Evolutionary conservation across 2,888 invertebrate genomes (phyloP).

Genomic region (Papilio protenor): DNA sequence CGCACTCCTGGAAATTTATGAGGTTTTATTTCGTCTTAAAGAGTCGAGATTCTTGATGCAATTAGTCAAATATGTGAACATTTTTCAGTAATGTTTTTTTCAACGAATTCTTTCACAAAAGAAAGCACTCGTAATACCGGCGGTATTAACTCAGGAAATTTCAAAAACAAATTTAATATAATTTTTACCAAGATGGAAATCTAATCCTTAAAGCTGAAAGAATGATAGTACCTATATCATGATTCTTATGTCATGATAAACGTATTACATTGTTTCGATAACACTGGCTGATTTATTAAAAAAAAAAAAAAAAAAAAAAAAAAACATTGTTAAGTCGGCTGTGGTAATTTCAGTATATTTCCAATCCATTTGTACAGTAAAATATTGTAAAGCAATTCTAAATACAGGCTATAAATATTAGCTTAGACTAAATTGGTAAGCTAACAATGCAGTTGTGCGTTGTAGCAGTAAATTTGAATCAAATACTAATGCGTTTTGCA

Average conservation of each 20-base stretch:
- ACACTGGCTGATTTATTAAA: too few species aligned
- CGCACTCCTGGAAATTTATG: conserved; percentile 24
- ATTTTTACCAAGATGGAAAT: background rate
- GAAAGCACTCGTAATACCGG: background rate
- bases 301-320: too few species aligned
- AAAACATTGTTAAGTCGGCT: too few species aligned
- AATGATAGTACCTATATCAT: too few species aligned
- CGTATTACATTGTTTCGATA: too few species aligned
- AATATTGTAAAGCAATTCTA: background rate
- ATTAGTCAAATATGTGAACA: conserved; percentile 27
- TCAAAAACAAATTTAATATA: background rate
- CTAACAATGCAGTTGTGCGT: conserved; percentile 1
- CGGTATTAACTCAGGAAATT: background rate
- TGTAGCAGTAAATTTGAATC: conserved; percentile 5
- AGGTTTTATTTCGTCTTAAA: conserved; percentile 29
- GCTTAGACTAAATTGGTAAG: background rate
- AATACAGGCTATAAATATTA: background rate
- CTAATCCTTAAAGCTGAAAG: background rate
- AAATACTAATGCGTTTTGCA: background rate
- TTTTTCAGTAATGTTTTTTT: background rate
- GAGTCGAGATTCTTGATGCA: conserved; percentile 27
- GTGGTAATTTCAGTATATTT: background rate
- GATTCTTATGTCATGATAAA: too few species aligned
- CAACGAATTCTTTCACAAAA: background rate
- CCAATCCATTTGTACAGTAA: background rate